Percentiles rank a stretch among this genome's conserved stretches.
phyloP scores from a whole-genome alignment of 2,113 vertebrate species.

The Ceratotherium simum region DNA sequence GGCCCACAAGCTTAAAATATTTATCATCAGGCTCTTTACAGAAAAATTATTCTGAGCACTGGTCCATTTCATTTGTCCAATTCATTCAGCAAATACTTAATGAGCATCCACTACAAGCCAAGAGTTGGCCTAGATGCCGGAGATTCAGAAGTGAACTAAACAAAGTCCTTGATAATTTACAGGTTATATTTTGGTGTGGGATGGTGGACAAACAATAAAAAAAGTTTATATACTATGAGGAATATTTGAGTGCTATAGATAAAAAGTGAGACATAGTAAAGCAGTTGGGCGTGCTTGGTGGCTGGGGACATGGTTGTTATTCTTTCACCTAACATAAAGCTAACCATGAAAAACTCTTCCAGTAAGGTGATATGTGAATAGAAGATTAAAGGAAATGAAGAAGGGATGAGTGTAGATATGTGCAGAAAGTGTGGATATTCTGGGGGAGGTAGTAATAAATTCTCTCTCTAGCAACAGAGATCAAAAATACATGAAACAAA shows the following conservation, averaged over 20 bases:
- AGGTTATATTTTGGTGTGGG: neutral
- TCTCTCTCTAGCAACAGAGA: neutral
- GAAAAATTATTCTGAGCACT: neutral
- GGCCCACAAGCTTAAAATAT: neutral
- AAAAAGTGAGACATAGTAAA: neutral
- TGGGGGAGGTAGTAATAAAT: neutral
- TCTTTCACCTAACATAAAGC: neutral
- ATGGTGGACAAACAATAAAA: neutral
- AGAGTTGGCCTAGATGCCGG: neutral
- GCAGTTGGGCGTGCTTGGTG: neutral
- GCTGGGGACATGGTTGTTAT: neutral
- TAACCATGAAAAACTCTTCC: neutral
- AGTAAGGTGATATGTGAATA: neutral
- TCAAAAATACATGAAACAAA: neutral
- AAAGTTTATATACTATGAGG: neutral
- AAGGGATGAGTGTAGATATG: neutral
- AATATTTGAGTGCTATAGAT: neutral
- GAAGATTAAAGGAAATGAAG: neutral
- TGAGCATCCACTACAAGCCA: neutral
- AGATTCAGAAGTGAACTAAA: neutral
- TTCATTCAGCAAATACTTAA: slow-evolving; percentile 2
- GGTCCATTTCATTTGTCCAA: neutral
- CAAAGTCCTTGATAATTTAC: neutral
- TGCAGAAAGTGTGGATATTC: neutral
- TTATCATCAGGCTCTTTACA: neutral